Base-by-base conservation (phyloP, 2,888 invertebrate genomes). In the Chalcosyrphus nemorum region DNA sequence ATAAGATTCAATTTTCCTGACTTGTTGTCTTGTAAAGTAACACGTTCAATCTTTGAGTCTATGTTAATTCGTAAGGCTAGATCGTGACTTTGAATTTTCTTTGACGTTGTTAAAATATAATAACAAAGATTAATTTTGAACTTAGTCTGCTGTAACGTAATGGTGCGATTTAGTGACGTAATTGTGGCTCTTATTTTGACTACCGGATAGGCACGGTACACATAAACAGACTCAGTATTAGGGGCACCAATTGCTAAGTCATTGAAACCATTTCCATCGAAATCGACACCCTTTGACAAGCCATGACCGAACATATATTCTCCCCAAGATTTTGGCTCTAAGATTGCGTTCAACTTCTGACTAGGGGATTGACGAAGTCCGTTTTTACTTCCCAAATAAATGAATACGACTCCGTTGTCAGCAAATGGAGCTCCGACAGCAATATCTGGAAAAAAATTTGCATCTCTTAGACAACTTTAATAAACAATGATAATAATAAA, bases 391-490 rank as follows among this genome's bases (percentile, higher is more conserved):
- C 93, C 93, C 81, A 92, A 89, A 87, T 92, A 95, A 75, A 95
- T 92, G 88, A 94, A 95, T 3, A 95, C 93, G 0, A 93, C 92
- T 7, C 95, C 95, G 81, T 90, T 92, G 9, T 91, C 92, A 35
- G 93, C 93, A 88, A 93, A 95, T 0, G 95, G 95, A 41, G 95
- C 94, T 9, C 95, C 94, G 19, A 95, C 93, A 6, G 94, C 95
- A 86, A 95, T 92, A 89, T 95, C 95, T 92, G 81, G 9, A 61
- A 13, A 13, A 61, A 17, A 1, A 2, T n/a, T n/a, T n/a, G n/a
- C n/a, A n/a, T n/a, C n/a, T n/a, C n/a, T n/a, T n/a, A n/a, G n/a
- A n/a, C n/a, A n/a, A n/a, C n/a, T n/a, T n/a, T n/a, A n/a, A n/a
- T n/a, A n/a, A n/a, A n/a, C n/a, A n/a, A n/a, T n/a, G n/a, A n/a